Base-by-base conservation (phyloP, 2,113 vertebrate species). In the Rafetus swinhoei region DNA sequence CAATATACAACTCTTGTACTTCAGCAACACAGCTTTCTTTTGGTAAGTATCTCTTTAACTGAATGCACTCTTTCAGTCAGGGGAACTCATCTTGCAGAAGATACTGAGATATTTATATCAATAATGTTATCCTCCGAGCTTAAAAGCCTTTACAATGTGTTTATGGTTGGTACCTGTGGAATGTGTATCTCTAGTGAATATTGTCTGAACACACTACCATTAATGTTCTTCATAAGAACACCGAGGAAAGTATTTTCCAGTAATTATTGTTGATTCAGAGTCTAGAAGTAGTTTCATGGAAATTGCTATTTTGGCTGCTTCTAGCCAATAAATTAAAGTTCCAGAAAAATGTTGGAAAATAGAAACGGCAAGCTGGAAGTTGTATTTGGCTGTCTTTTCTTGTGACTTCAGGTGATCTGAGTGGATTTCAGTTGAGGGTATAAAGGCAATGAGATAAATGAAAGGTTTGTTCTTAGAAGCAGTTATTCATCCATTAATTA, bases 401-500 rank as follows among this genome's bases (percentile, higher is more conserved):
- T 91, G 55, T 81, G 62, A 97, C 87, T 92, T 96, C 77, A 92
- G 82, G 91, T 92, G 95, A 95, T 94, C 88, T 10, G 1, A 90
- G 69, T 82, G 88, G 94, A 94, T 96, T 96, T 93, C 74, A 84
- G 50, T 93, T 91, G 79, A 92, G 65, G 32, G 18, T 89, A 52
- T 85, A 87, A 92, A 35, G 39, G 87, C 90, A 96, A 92, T 92
- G 45, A 97, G 82, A 92, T 91, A 77, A 96, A 93, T 87, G 65
- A 85, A 90, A 86, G 35, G 53, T 92, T 92, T 96, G n/a, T 82
- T 96, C 87, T 90, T 94, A 87, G 93, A 97, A 95, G 81, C 77
- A 95, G 91, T 83, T 94, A 90, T 94, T 97, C 92, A 95, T 97
- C 95, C 96, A 95, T 96, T 90, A 96, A 89, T 97, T 95, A 97